Evolutionary conservation across 2,797 vertebrate species (phyloP), one percentile per base, ranked within the genome.

Genomic region (Micrastur ruficollis): DNA sequence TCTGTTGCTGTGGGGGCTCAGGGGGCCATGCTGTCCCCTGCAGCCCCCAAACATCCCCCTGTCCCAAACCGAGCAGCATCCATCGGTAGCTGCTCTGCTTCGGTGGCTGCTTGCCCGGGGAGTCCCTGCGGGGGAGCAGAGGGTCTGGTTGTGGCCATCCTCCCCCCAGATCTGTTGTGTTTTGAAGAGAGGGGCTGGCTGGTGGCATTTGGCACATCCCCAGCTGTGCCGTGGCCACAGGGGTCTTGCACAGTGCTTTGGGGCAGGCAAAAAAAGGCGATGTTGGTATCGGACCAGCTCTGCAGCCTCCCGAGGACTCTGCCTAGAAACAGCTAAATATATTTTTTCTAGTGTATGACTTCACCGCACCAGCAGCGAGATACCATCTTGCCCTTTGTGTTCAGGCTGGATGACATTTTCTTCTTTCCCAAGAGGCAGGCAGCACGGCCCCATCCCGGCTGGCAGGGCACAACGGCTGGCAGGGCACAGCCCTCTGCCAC

Each of bases 361-460:
- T 98, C 96, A 97, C 88, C 76, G 18, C 87, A 90, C 46, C 93
- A 97, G 88, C 89, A 90, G 76, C 4, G 50, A 98, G 98, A 98
- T 98, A 98, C 89, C 97, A 98, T 98, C 98, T 98, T 97, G 95
- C 91, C 96, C 97, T 98, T 98, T 98, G 97, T 98, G 93, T 98
- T 97, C 15, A 44, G 87, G 90, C 96, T 97, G 96, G 92, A 94
- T 98, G 97, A 97, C 97, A 98, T 98, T 98, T 98, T 97, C 95
- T 97, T 76, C 88, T 96, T 98, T 98, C 97, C 96, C 97, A 97
- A 96, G 97, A 3, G 49, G 94, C 88, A 79, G 80, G 81, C 81
- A 95, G 65, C 72, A 58, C 50, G 79, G 86, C 94, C 96, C 94
- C 59, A 49, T 93, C 94, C 58, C 9, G 44, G 87, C 95, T 80